phyloP scores from a whole-genome alignment of 2,113 vertebrate species.

The Atrichornis clamosus region DNA sequence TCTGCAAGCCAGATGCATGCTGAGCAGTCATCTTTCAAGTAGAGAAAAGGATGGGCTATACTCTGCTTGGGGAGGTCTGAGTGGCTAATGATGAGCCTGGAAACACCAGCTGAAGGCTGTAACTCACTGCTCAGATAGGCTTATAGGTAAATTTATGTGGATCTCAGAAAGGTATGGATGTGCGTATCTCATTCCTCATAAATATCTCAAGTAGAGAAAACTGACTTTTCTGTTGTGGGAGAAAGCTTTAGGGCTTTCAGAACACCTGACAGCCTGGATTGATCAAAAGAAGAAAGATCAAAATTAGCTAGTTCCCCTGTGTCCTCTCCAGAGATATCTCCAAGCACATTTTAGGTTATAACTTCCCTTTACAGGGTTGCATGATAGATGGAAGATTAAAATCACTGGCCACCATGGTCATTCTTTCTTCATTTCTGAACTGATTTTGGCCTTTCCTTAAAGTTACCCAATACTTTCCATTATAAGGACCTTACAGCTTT shows the following conservation, averaged over 20 bases:
- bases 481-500: background rate
- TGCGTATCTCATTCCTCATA: background rate
- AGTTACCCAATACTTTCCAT: conserved; percentile 59
- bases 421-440: conserved; percentile 32
- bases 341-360: background rate
- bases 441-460: conserved; percentile 20
- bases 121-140: background rate
- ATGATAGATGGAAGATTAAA: background rate
- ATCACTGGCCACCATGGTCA: background rate
- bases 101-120: background rate
- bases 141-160: background rate
- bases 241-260: background rate
- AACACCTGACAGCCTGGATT: background rate
- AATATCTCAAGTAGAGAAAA: background rate
- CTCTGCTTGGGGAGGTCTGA: background rate
- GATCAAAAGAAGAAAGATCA: background rate
- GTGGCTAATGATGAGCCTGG: background rate
- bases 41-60: background rate
- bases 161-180: background rate
- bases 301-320: background rate
- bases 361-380: background rate
- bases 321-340: background rate
- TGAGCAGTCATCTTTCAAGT: background rate
- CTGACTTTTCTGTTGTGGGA: background rate
- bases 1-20: background rate